Evolutionary conservation across 2,113 vertebrate genomes (phyloP).

Genomic region (Chamaea fasciata): DNA sequence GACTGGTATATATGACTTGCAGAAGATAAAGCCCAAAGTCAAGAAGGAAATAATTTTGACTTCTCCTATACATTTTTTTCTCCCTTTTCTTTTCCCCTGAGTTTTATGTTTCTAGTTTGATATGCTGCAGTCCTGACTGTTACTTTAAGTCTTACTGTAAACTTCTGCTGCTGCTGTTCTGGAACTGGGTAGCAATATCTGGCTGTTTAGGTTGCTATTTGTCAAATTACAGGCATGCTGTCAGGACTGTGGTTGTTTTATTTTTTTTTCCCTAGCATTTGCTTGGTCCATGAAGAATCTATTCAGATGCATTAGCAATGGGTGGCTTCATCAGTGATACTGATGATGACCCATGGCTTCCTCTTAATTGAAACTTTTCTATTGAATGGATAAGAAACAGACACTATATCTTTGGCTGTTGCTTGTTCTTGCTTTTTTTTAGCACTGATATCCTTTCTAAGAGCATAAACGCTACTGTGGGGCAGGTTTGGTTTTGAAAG

Average conservation of each 20-base stretch:
- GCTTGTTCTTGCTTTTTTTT: background rate
- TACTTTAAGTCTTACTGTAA: background rate
- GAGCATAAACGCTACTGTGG: background rate
- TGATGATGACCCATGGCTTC: background rate
- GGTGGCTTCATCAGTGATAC: background rate
- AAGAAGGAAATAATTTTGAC: background rate
- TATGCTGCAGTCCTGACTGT: background rate
- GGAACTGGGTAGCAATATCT: background rate
- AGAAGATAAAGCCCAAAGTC: background rate
- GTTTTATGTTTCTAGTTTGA: background rate
- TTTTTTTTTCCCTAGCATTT: background rate
- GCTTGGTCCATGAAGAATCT: background rate
- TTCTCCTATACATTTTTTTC: background rate
- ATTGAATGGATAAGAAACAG: background rate
- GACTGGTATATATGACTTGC: background rate
- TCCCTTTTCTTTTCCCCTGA: accelerated
- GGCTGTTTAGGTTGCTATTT: background rate
- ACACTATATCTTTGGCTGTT: background rate
- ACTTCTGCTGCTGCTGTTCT: background rate
- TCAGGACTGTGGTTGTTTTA: background rate
- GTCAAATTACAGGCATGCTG: background rate
- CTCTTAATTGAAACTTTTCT: background rate
- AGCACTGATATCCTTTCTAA: background rate
- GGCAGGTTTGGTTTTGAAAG: background rate
- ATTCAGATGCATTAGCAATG: background rate